These are phyloP conservation scores for Cyrtorhinus lividipennis DNA, from an alignment of 1,140 invertebrate species.

Conservation along the genomic window DNA sequence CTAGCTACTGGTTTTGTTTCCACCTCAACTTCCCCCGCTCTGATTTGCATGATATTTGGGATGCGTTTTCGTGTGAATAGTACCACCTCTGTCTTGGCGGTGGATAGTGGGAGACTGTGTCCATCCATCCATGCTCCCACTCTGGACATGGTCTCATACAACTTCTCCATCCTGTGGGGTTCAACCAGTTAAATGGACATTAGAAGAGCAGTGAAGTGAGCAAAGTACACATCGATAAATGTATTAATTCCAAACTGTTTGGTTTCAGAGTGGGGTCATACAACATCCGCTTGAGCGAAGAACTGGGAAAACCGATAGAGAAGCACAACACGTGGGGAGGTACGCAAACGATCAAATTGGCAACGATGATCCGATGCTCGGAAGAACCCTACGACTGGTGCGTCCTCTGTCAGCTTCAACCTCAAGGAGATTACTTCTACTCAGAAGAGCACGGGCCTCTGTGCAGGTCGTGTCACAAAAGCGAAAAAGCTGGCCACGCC, in stretches of 20 bases:
- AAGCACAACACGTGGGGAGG: constrained; percentile 3
- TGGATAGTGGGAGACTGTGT: too few species aligned
- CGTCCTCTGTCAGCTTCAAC: constrained; percentile 1
- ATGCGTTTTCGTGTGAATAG: too few species aligned
- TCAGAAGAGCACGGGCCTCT: not conserved
- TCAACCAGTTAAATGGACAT: not conserved
- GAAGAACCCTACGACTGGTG: constrained; percentile 5
- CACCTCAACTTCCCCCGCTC: too few species aligned
- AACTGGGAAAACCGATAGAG: not conserved
- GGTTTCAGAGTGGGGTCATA: not conserved
- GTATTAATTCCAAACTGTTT: not conserved
- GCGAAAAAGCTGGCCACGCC: not conserved
- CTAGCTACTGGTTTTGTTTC: too few species aligned
- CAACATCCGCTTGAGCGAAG: not conserved
- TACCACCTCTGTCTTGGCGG: too few species aligned
- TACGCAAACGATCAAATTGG: not conserved
- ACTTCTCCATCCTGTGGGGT: too few species aligned
- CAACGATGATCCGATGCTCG: not conserved
- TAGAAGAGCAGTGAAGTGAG: not conserved
- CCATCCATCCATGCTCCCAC: too few species aligned
- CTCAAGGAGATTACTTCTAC: not conserved
- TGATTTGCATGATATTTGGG: too few species aligned
- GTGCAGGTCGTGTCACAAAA: not conserved
- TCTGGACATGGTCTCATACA: too few species aligned
- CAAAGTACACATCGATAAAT: not conserved